A percentile compares a stretch with the other conserved stretches of the same genome.
phyloP scores from a whole-genome alignment of 2,888 invertebrate species.

The Deroplatys truncata region DNA sequence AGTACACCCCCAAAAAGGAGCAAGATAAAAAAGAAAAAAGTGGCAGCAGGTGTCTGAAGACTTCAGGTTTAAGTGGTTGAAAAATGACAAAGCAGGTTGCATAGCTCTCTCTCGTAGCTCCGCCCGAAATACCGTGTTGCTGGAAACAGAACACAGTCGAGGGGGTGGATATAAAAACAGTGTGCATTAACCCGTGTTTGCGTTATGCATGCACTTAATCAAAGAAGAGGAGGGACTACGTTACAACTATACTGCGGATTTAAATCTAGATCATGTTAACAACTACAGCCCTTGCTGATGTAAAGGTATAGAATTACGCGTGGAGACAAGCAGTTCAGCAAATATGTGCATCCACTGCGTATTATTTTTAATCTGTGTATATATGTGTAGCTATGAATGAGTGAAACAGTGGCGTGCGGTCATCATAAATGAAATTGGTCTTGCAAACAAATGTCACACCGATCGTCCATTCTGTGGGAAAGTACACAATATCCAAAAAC shows the following conservation, averaged over 20 bases:
- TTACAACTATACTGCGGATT: not conserved
- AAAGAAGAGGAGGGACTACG: not conserved
- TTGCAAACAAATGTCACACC: too few relatives aligned
- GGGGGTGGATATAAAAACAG: not conserved
- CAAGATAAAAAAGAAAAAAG: not conserved
- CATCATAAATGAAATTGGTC: too few relatives aligned
- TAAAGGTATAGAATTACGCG: not conserved
- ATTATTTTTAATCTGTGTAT: not conserved
- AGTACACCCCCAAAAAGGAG: not conserved
- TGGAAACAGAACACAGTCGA: not conserved
- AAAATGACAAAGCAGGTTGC: not conserved
- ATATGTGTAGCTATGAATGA: not conserved
- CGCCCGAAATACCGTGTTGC: not conserved
- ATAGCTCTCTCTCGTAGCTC: not conserved
- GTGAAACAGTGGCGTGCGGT: not conserved
- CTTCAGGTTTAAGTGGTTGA: not conserved
- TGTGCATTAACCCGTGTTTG: not conserved
- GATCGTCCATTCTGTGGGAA: too few relatives aligned
- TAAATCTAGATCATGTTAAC: not conserved
- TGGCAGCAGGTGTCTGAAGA: not conserved
- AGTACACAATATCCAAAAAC: too few relatives aligned
- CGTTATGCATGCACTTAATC: not conserved
- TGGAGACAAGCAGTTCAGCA: not conserved
- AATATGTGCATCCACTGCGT: not conserved
- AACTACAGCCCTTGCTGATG: not conserved